These are phyloP conservation scores for Lithobates sylvaticus DNA, from an alignment of 2,797 vertebrate genomes.

Conservation along the genomic window DNA sequence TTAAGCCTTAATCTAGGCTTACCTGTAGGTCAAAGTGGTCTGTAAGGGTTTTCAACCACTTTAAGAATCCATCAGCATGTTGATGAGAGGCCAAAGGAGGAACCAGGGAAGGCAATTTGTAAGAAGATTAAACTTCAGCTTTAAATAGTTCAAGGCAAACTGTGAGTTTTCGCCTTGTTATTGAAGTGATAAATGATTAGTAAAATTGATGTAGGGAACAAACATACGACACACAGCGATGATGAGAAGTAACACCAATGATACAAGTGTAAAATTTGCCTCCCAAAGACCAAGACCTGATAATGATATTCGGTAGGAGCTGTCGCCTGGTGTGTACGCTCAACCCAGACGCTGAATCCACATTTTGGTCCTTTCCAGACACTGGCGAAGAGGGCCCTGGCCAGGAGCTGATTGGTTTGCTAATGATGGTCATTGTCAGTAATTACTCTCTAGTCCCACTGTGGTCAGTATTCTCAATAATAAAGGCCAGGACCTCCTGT, in stretches of 20 bases:
- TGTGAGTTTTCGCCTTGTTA: too few species aligned
- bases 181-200: neutral
- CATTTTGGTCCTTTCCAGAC: conserved; percentile 30
- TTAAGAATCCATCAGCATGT: too few species aligned
- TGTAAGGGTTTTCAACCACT: too few species aligned
- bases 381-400: too few species aligned
- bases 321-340: neutral
- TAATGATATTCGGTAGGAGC: neutral
- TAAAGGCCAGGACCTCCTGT: conserved; percentile 14
- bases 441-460: conserved; percentile 63
- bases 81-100: too few species aligned
- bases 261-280: neutral
- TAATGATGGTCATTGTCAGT: conserved; percentile 66
- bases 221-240: neutral
- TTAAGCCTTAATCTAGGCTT: too few species aligned
- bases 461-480: conserved; percentile 29
- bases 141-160: too few species aligned
- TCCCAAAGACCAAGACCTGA: neutral
- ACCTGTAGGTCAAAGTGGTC: too few species aligned
- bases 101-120: too few species aligned
- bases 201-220: neutral
- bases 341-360: conserved; percentile 62
- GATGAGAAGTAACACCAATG: neutral
- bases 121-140: too few species aligned
- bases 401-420: conserved; percentile 37